These are phyloP conservation scores for Mercenaria mercenaria DNA, from an alignment of 1,140 invertebrate genomes.

Conservation along the genomic window DNA sequence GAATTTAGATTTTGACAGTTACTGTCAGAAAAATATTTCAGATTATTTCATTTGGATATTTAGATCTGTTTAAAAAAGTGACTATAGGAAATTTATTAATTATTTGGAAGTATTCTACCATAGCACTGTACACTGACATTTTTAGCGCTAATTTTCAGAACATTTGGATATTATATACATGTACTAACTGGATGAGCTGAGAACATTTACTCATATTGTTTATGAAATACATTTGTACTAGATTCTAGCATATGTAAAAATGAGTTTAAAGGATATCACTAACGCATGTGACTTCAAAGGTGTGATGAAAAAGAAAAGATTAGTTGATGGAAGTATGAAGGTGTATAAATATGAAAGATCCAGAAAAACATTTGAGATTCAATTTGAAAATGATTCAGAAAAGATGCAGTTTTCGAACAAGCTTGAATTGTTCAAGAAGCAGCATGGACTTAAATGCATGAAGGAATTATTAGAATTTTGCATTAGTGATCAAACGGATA, in stretches of 20 bases:
- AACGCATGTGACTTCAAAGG: not conserved
- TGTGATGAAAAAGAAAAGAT: slow-evolving; percentile 4
- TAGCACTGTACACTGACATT: no score
- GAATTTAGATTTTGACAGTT: no score
- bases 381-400: not conserved
- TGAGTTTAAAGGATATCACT: not conserved
- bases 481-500: not conserved
- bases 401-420: not conserved
- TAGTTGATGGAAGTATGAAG: not conserved
- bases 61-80: no score
- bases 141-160: no score
- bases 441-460: not conserved
- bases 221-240: no score
- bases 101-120: no score
- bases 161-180: no score
- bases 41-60: no score
- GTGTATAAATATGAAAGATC: not conserved
- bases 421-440: not conserved
- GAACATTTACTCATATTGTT: no score
- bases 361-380: not conserved
- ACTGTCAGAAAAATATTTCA: no score
- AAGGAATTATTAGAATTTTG: not conserved
- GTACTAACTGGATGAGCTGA: no score
- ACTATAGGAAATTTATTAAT: no score
- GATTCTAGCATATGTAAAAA: not conserved